phyloP scores from a whole-genome alignment of 1,140 invertebrate species.

The Drosophila kurseongensis region DNA sequence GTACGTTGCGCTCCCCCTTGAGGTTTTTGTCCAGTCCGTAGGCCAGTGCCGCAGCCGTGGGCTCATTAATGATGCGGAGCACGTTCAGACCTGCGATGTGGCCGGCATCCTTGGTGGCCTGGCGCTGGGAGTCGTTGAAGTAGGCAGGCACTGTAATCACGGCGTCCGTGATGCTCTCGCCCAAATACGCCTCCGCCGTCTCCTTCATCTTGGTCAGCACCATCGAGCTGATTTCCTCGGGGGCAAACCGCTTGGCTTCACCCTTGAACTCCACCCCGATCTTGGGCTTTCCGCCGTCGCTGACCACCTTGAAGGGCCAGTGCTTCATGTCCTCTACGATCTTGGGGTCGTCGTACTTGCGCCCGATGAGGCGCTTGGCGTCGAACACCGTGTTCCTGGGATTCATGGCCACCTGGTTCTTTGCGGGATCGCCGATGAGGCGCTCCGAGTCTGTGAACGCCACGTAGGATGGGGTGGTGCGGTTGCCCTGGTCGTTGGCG shows the following conservation, averaged over 20 bases:
- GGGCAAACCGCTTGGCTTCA: constrained; percentile 90
- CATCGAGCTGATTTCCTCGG: constrained; percentile 92
- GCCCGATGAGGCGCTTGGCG: constrained; percentile 88
- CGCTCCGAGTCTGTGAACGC: constrained; percentile 98
- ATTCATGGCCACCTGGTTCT: constrained; percentile 86
- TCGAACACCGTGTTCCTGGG: constrained; percentile 81
- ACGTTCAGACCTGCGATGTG: constrained; percentile 89
- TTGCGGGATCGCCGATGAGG: constrained; percentile 97
- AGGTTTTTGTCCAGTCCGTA: constrained; percentile 92
- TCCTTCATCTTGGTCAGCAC: constrained; percentile 93
- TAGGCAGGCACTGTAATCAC: constrained; percentile 88
- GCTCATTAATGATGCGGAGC: constrained; percentile 90
- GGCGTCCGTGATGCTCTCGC: constrained; percentile 88
- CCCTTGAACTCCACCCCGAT: constrained; percentile 91
- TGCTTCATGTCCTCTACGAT: constrained; percentile 91
- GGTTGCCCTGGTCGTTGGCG: constrained; percentile 97
- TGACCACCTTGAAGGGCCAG: constrained; percentile 91
- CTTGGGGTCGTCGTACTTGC: constrained; percentile 89
- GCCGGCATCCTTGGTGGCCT: constrained; percentile 89
- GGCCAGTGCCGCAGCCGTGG: constrained; percentile 90
- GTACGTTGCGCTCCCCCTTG: constrained; percentile 90
- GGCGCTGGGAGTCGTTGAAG: constrained; percentile 88
- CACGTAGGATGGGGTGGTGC: constrained; percentile 98
- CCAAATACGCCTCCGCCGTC: constrained; percentile 92
- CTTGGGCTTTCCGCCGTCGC: constrained; percentile 88